Evolutionary conservation across 2,797 vertebrate genomes (phyloP), one percentile per base, ranked within the genome.

Genomic region (Tinamus major): DNA sequence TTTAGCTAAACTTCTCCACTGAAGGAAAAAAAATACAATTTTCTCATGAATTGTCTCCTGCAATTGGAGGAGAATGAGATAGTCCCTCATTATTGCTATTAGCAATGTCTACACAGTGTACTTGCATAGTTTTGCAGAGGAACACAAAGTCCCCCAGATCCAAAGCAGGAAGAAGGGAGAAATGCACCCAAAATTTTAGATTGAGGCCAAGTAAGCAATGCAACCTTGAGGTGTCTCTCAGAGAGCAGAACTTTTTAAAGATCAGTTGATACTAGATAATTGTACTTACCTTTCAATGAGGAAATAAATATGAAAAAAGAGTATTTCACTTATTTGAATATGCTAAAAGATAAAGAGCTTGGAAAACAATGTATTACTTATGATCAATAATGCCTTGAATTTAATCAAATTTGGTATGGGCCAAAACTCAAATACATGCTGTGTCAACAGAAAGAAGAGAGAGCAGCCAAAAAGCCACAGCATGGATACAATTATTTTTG

Each of bases 21-120:
- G 44, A 68, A 48, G 44, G 14, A 5, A 49, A 68, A 26, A 68
- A n/a, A 46, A 16, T 16, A 23, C 13, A 46, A 26, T 21, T 7
- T 5, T 20, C 16, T 7, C 42, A 31, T 68, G n/a, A 49, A 48
- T 49, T 33, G 18, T 35, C 44, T 27, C 4, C 10, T 64, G 51
- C 56, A 84, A 64, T 39, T 5, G 4, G 20, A 68, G n/a, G 11
- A 90, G 42, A 82, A 74, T 9, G 9, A 16, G 16, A 79, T 24
- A 10, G 19, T 31, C 49, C 4, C 5, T 9, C 0, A 0, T 70
- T 62, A 49, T 42, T 0, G 0, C 41, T 84, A 14, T 67, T 55
- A 87, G 76, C 41, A 75, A 42, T 35, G 70, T 26, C 76, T 9
- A 10, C 11, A 53, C 7, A 13, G 8, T 6, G 5, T 46, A 58